phyloP scores from a whole-genome alignment of 2,113 vertebrate species.

The Callospermophilus lateralis region DNA sequence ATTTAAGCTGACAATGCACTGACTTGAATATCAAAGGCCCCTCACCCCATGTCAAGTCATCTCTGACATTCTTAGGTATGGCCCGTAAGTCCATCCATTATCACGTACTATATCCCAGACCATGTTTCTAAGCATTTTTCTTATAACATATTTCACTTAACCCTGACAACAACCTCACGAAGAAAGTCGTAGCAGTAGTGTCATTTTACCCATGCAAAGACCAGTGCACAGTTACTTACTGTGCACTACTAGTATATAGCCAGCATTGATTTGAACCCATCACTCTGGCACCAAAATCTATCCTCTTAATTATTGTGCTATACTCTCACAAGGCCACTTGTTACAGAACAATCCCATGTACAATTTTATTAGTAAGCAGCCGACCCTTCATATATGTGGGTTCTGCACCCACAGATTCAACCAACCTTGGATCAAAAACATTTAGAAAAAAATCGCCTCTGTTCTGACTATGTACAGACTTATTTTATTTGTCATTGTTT shows the following conservation, averaged over 20 bases:
- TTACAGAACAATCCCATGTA: not conserved
- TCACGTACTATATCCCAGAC: not conserved
- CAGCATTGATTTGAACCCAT: not conserved
- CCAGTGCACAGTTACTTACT: not conserved
- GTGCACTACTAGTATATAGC: not conserved
- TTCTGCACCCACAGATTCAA: not conserved
- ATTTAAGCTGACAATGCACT: not conserved
- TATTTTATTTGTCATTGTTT: not conserved
- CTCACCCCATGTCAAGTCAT: not conserved
- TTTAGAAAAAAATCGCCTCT: not conserved
- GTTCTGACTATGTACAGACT: not conserved
- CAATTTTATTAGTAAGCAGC: not conserved
- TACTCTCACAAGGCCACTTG: not conserved
- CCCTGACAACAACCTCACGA: not conserved
- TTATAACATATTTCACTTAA: not conserved
- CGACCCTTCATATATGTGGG: not conserved
- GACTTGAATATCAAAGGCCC: not conserved
- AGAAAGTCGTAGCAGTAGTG: not conserved
- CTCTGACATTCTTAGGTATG: not conserved
- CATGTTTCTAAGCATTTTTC: conserved; percentile 29
- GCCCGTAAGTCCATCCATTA: not conserved
- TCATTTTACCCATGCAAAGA: not conserved
- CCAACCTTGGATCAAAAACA: not conserved
- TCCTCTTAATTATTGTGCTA: not conserved
- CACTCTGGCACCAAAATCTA: not conserved